Percentiles rank a stretch among this genome's conserved stretches.
These are phyloP conservation scores for Drosophila leonis DNA, from an alignment of 2,888 invertebrate genomes.

Conservation along the genomic window DNA sequence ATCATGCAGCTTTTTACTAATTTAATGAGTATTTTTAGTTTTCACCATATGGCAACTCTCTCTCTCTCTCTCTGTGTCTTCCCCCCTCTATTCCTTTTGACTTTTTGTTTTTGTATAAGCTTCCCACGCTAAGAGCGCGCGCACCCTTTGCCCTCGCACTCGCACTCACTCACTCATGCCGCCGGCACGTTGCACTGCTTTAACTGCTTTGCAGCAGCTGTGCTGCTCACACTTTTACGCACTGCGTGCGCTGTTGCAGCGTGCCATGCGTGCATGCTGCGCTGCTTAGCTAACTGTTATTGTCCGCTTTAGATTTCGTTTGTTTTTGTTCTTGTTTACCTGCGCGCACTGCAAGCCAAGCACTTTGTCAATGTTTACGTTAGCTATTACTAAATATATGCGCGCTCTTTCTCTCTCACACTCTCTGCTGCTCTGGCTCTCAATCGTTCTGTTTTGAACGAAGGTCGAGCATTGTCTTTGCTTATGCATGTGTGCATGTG, in stretches of 20 bases:
- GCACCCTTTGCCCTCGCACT: conserved; percentile 14
- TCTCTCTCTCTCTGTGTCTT: not conserved
- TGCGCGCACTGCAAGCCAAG: conserved; percentile 18
- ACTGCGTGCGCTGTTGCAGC: conserved; percentile 26
- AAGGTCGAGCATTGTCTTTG: conserved; percentile 52
- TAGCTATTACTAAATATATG: conserved; percentile 36
- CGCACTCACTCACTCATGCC: not conserved
- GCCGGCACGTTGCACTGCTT: conserved; percentile 1
- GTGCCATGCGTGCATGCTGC: not conserved
- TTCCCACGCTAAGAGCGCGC: conserved; percentile 36
- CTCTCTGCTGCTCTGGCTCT: conserved; percentile 1
- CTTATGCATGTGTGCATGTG: not conserved
- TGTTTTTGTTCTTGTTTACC: conserved; percentile 49
- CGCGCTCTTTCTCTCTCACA: not conserved
- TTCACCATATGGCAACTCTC: conserved; percentile 15
- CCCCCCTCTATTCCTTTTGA: not conserved
- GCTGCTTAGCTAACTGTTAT: conserved; percentile 45
- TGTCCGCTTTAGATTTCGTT: conserved; percentile 24
- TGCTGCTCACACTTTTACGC: conserved; percentile 21
- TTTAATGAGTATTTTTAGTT: conserved; percentile 3
- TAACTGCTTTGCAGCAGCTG: conserved; percentile 16
- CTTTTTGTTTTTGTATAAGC: conserved; percentile 15
- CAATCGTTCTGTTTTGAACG: conserved; percentile 29
- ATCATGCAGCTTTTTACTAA: not conserved
- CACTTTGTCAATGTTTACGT: conserved; percentile 70